Base-by-base conservation (phyloP, 2,888 invertebrate genomes). In the Drosophila anomalata region DNA sequence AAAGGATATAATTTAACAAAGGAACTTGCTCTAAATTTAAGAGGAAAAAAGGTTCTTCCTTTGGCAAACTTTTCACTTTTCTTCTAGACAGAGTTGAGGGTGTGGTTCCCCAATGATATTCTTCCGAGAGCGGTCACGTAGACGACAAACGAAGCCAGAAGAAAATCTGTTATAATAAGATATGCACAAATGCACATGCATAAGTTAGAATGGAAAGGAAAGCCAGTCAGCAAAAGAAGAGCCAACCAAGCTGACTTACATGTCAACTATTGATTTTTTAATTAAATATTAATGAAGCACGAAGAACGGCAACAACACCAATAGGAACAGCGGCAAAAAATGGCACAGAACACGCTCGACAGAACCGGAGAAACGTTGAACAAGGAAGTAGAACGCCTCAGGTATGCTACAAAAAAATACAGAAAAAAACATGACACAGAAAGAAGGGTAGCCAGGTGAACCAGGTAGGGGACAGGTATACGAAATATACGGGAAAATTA, bases 221-320 rank as follows among this genome's bases (percentile, higher is more conserved):
- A 17, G 17, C 54, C 62, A 24, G 22, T 4, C 22, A 4, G 22
- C 9, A 60, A 61, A 53, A 50, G 54, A 69, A 68, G 68, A 59
- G 71, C 69, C 68, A 76, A 79, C 73, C 68, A 73, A 73, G 76
- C 66, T 81, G 78, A 77, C 79, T 84, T 79, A 80, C 78, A 86
- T 84, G 86, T 86, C 86, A 89, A 84, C 75, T 89, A 89, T 89
- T 79, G 89, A 90, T 90, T 89, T 90, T 89, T 87, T 80, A 89
- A 90, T 89, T 89, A 86, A 88, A 89, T 89, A 89, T 90, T 89
- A 86, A 86, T 89, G 88, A 86, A 83, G 84, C 84, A 87, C 84
- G 72, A 77, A 63, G 78, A 77, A 82, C 70, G 51, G 44, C 57
- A 58, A 52, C 66, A 56, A 22, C 53, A 41, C 17, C 51, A 41